A percentile compares a stretch with the other conserved stretches of the same genome.
These are phyloP conservation scores for Malurus splendens DNA, from an alignment of 2,797 vertebrate species.

Conservation along the genomic window DNA sequence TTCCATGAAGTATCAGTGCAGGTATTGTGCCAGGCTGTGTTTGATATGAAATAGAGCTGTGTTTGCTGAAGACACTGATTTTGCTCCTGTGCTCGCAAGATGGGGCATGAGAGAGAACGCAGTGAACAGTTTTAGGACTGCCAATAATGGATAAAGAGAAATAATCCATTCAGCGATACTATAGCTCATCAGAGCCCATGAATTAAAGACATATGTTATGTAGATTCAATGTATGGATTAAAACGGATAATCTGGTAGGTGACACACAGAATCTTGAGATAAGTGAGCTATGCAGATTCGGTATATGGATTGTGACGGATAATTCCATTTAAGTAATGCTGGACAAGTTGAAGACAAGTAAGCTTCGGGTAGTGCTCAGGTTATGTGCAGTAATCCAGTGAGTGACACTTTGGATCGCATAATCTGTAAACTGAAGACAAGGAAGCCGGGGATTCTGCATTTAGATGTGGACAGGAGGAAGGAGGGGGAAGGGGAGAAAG, in stretches of 20 bases:
- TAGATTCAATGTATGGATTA: constrained; percentile 66
- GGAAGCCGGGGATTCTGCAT: constrained; percentile 32
- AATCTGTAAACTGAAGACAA: constrained; percentile 46
- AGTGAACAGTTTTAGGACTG: constrained; percentile 18
- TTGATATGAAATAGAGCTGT: neutral
- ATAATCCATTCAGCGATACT: constrained; percentile 60
- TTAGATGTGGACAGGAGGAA: constrained; percentile 10
- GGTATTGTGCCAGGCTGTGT: neutral
- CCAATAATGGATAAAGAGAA: constrained; percentile 61
- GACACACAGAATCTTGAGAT: constrained; percentile 66
- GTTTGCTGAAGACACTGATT: constrained; percentile 9
- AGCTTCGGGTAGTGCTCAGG: neutral
- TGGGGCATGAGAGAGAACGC: neutral
- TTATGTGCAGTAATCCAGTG: constrained; percentile 47
- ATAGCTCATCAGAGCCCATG: constrained; percentile 43
- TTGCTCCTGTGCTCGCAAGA: neutral
- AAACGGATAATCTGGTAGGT: constrained; percentile 67
- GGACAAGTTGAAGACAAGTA: constrained; percentile 59
- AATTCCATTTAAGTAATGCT: constrained; percentile 65
- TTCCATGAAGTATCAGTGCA: neutral
- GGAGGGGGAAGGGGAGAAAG: neutral
- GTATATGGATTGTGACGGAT: constrained; percentile 56
- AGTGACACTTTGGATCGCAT: constrained; percentile 34
- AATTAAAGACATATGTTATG: constrained; percentile 65
- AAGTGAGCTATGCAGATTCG: constrained; percentile 54